Percentiles rank a stretch among this genome's conserved stretches.
These are phyloP conservation scores for Brachionus sp. DNA, from an alignment of 1,140 invertebrate species.

Conservation along the genomic window DNA sequence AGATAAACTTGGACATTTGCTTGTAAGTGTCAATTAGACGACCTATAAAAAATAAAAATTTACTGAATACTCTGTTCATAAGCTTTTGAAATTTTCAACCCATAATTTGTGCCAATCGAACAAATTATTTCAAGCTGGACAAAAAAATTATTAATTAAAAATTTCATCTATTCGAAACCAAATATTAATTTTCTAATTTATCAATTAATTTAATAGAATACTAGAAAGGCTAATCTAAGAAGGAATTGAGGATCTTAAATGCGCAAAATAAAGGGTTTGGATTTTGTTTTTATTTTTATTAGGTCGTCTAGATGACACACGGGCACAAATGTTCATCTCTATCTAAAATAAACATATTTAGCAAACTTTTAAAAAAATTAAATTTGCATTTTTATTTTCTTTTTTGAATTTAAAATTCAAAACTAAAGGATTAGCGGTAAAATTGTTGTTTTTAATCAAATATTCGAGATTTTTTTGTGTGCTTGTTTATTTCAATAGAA, in stretches of 20 bases:
- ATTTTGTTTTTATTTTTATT: background rate
- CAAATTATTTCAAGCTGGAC: background rate
- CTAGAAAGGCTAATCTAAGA: background rate
- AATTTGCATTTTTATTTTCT: background rate
- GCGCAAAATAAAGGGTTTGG: background rate
- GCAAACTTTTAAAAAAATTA: background rate
- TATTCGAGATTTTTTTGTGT: background rate
- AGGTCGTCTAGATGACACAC: background rate
- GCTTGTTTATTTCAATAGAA: background rate
- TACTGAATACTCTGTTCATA: background rate
- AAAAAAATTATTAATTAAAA: background rate
- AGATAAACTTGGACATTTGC: background rate
- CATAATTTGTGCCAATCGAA: background rate
- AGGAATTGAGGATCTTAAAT: background rate
- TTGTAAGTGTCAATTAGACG: background rate
- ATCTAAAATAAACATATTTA: conserved; percentile 1
- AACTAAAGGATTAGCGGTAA: background rate
- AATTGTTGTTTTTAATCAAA: background rate
- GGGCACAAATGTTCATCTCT: background rate
- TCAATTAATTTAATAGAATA: background rate
- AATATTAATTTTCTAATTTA: background rate
- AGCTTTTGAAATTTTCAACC: background rate
- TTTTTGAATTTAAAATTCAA: background rate
- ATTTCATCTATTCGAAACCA: background rate
- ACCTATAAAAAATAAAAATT: background rate